phyloP scores from a whole-genome alignment of 1,140 invertebrate genomes.

The Ditylenchus dipsaci region DNA sequence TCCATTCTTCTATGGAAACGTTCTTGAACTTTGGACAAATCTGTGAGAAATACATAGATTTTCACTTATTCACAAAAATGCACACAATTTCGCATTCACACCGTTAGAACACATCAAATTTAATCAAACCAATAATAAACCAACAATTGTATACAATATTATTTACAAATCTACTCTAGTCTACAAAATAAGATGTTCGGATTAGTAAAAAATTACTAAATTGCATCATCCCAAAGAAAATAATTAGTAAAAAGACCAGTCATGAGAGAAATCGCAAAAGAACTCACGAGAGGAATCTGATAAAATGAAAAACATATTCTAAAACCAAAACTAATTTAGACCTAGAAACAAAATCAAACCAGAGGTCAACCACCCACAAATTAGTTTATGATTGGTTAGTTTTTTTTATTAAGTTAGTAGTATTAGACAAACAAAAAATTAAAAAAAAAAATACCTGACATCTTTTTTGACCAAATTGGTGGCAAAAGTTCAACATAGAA shows the following conservation, averaged over 20 bases:
- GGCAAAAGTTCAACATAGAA: conserved; percentile 52
- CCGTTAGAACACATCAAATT: background rate
- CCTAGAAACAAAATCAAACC: no score
- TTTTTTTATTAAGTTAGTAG: background rate
- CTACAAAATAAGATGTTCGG: no score
- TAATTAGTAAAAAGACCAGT: no score
- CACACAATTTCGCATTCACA: background rate
- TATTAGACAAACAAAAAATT: background rate
- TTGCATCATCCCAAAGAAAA: no score
- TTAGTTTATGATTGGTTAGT: no score
- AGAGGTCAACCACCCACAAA: no score
- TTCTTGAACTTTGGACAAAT: conserved; percentile 56
- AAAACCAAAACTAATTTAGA: no score
- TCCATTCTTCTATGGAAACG: conserved; percentile 56
- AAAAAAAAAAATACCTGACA: conserved; percentile 45
- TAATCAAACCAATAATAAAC: background rate
- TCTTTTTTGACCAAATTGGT: conserved; percentile 57
- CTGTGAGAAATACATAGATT: conserved; percentile 21
- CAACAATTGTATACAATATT: background rate
- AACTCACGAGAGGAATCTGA: no score
- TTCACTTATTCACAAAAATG: background rate
- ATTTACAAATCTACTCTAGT: no score
- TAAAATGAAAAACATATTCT: no score
- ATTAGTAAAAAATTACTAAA: no score
- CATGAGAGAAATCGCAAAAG: no score